Percentiles rank a stretch among this genome's conserved stretches.
These are phyloP conservation scores for Drosophila prosaltans DNA, from an alignment of 1,140 invertebrate genomes.

Conservation along the genomic window DNA sequence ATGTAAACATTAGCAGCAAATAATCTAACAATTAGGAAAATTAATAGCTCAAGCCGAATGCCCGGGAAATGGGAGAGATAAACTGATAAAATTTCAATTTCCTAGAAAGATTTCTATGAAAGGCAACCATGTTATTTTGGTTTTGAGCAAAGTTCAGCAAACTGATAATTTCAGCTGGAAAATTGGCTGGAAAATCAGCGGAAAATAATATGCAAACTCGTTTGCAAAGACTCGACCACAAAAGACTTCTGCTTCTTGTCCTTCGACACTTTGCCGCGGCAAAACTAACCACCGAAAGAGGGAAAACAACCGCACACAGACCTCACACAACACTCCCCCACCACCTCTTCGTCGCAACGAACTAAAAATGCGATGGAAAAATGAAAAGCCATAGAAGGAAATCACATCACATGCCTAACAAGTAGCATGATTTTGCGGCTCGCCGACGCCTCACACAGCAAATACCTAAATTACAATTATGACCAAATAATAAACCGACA, in stretches of 20 bases:
- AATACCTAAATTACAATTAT: conserved; percentile 81
- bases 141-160: conserved; percentile 15
- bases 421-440: conserved; percentile 68
- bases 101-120: neutral
- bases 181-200: conserved; percentile 10
- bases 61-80: neutral
- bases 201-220: conserved; percentile 25
- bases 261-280: conserved; percentile 33
- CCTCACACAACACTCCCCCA: neutral
- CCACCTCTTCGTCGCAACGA: neutral
- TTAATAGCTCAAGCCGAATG: conserved; percentile 44
- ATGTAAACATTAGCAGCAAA: conserved; percentile 56
- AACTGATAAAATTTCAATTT: conserved; percentile 1
- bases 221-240: conserved; percentile 35
- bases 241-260: conserved; percentile 5
- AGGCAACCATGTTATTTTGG: neutral
- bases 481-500: conserved; percentile 79
- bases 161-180: conserved; percentile 24
- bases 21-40: conserved; percentile 73
- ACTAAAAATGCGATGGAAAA: conserved; percentile 6
- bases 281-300: conserved; percentile 32
- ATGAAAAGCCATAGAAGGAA: conserved; percentile 44
- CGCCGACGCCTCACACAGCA: conserved; percentile 60
- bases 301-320: conserved; percentile 36
- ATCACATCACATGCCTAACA: conserved; percentile 79